Percentiles rank a stretch among this genome's conserved stretches.
phyloP scores from a whole-genome alignment of 2,113 vertebrate species.

The Plestiodon gilberti region DNA sequence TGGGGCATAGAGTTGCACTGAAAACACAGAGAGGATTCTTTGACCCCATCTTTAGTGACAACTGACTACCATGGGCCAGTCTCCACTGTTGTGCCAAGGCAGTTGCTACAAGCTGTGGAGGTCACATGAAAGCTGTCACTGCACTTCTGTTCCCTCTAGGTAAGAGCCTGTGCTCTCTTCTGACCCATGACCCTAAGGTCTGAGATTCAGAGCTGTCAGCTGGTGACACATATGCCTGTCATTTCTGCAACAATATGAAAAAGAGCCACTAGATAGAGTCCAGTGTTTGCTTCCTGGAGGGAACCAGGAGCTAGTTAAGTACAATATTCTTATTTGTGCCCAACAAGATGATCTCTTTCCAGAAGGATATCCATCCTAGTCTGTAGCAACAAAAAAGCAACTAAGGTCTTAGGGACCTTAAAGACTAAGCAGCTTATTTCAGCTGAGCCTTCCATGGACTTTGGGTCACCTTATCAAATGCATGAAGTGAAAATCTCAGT shows the following conservation, averaged over 20 bases:
- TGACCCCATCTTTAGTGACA: background rate
- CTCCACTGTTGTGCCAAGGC: background rate
- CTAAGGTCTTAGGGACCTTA: too few relatives aligned
- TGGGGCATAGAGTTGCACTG: background rate
- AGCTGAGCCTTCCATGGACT: too few relatives aligned
- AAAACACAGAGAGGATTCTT: background rate
- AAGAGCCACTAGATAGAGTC: too few relatives aligned
- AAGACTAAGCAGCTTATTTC: too few relatives aligned
- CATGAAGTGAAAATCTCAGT: too few relatives aligned
- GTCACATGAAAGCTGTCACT: background rate
- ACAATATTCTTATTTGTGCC: too few relatives aligned
- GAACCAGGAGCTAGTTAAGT: too few relatives aligned
- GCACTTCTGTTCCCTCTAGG: background rate
- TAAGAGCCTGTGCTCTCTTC: background rate
- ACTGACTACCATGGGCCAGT: background rate
- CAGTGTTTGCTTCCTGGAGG: too few relatives aligned
- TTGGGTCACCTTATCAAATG: too few relatives aligned
- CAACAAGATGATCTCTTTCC: too few relatives aligned
- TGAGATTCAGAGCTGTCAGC: background rate
- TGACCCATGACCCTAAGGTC: background rate
- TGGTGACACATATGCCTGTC: background rate
- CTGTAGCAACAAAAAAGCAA: too few relatives aligned
- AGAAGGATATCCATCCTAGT: too few relatives aligned
- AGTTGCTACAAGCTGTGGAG: background rate
- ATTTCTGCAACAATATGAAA: background rate